Conservation (phyloP, 35 echinoderm and acorn worm genomes). For the Acanthaster planci region DNA sequence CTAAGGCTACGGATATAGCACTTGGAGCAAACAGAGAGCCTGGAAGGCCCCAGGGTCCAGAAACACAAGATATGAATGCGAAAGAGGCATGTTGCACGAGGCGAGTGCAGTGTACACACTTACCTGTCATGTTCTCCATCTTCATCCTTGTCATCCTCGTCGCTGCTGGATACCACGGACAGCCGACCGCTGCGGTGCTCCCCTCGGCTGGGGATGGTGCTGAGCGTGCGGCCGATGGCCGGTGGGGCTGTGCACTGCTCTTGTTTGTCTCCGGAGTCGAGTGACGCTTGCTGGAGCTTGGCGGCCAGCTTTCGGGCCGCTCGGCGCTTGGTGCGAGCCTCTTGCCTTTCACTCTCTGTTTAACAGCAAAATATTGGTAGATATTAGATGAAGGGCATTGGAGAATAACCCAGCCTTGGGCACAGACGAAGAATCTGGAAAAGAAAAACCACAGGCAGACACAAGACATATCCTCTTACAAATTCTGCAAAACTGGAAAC, state of each 20-base stretch:
- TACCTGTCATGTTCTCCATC: neutral
- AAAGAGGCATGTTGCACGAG: no score
- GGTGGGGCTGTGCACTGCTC: neutral
- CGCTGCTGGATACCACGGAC: neutral
- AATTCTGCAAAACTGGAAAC: no score
- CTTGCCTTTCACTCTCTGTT: slow-evolving; percentile 20
- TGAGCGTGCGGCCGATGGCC: neutral
- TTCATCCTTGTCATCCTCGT: slow-evolving; percentile 18
- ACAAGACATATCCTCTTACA: no score
- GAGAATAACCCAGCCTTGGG: no score
- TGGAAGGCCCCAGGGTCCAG: no score
- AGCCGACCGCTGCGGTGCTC: neutral
- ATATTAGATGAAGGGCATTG: no score
- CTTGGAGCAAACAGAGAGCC: no score
- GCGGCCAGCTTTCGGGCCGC: neutral
- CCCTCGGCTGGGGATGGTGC: slow-evolving; percentile 22
- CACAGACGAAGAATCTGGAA: no score
- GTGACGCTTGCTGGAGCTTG: slow-evolving; percentile 11
- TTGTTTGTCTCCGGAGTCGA: neutral
- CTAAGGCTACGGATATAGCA: no score
- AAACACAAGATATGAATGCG: no score
- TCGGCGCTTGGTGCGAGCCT: neutral
- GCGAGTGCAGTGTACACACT: neutral
- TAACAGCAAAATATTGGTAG: no score
- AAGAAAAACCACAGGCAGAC: no score